These are phyloP conservation scores for Pavo muticus DNA, from an alignment of 2,113 vertebrate genomes.

Conservation along the genomic window DNA sequence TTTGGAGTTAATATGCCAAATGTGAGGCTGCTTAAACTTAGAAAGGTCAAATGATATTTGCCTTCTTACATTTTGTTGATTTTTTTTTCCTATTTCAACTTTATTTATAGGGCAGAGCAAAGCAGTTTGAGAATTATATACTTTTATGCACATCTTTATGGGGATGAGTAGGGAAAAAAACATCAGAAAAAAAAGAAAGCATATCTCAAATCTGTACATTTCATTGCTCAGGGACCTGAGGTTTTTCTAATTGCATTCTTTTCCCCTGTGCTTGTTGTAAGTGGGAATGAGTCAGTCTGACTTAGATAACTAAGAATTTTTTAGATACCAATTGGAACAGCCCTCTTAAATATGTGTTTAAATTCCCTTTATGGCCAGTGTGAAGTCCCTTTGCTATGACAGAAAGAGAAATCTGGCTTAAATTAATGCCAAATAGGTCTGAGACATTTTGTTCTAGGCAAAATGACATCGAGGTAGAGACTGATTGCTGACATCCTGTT, in stretches of 20 bases:
- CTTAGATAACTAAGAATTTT: neutral
- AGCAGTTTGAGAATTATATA: neutral
- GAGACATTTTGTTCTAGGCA: neutral
- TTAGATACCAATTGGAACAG: neutral
- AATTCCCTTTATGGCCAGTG: neutral
- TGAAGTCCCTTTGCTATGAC: neutral
- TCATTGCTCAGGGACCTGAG: neutral
- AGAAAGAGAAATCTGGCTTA: neutral
- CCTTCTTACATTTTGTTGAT: neutral
- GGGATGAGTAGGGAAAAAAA: neutral
- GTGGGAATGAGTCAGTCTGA: neutral
- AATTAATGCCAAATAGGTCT: neutral
- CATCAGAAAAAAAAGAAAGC: neutral
- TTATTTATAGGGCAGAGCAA: neutral
- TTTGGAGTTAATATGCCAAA: neutral
- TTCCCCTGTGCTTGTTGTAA: neutral
- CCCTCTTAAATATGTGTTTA: neutral
- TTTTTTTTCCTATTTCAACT: neutral
- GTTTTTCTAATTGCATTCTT: neutral
- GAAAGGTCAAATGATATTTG: neutral
- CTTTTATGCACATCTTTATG: neutral
- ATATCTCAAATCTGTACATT: neutral
- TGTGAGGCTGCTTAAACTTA: neutral
- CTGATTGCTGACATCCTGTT: accelerated
- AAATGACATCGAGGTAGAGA: neutral